These are phyloP conservation scores for Drosophila atripex DNA, from an alignment of 2,888 invertebrate genomes.

Conservation along the genomic window DNA sequence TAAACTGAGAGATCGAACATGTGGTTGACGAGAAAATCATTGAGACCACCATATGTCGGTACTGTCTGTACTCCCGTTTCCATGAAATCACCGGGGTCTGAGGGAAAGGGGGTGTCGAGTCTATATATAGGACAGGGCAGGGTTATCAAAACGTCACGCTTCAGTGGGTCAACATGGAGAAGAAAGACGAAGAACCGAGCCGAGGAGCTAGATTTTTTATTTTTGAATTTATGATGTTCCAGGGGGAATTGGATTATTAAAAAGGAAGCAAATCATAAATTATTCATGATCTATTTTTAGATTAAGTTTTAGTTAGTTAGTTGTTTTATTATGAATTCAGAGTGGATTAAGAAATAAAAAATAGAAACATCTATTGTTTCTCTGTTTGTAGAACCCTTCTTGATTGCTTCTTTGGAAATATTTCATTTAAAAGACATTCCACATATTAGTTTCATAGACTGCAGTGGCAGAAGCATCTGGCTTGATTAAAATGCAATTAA, in stretches of 20 bases:
- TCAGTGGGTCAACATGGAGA: constrained; percentile 68
- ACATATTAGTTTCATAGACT: constrained; percentile 31
- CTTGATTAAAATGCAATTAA: constrained; percentile 74
- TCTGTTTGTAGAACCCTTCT: not conserved
- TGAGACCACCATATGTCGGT: constrained; percentile 33
- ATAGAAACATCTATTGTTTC: no score
- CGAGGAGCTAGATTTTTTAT: constrained; percentile 12
- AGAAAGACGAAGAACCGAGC: constrained; percentile 38
- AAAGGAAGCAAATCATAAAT: not conserved
- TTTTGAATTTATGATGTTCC: constrained; percentile 10
- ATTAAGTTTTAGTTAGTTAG: no score
- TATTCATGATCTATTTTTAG: not conserved
- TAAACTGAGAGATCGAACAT: constrained; percentile 55
- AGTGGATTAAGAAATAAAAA: no score
- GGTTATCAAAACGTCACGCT: constrained; percentile 76
- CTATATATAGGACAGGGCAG: constrained; percentile 64
- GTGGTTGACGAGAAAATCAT: constrained; percentile 61
- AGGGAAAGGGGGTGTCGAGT: constrained; percentile 7
- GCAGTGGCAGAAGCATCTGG: constrained; percentile 37
- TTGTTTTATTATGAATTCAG: no score
- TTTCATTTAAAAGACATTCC: constrained; percentile 39
- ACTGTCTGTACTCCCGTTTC: constrained; percentile 15
- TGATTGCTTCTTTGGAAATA: not conserved
- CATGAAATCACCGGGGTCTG: constrained; percentile 5
- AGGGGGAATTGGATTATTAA: constrained; percentile 4